Evolutionary conservation across 2,888 invertebrate species (phyloP), one percentile per base, ranked within the genome.

Genomic region (Crossocerus cetratus): DNA sequence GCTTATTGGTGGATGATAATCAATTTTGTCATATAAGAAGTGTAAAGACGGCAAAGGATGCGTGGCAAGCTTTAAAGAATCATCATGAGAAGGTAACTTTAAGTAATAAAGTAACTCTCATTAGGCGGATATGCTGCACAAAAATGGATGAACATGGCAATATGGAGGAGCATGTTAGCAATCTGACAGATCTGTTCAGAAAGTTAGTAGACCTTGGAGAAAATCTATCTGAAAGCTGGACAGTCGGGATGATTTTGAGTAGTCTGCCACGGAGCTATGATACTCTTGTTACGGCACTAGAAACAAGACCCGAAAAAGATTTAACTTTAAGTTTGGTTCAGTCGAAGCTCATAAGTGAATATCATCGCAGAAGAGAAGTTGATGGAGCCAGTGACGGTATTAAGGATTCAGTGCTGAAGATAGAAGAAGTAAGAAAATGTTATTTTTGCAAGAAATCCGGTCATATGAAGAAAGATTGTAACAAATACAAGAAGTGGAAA

Each of bases 11-110:
- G 2, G 58, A 58, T 20, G 42, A 65, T 8, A 45, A 53, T 0
- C 32, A 65, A 2, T 45, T 65, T 0, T 23, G 45, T 8, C 58
- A 65, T 13, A 53, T 65, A 23, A 16, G 20, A n/a, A 53, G 13
- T 13, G 20, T 16, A 32, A 21, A 2, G 16, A 58, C 20, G 3
- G 65, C 58, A 14, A 23, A 14, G 14, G 18, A 53, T 20, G 56
- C 44, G 3, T 49, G 58, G 49, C 49, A 65, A 44, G 14, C 44
- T 13, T 8, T 18, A 4, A 43, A 44, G 21, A 44, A 42, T 14
- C 20, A 42, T 14, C 20, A 14, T 16, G 59, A 14, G 16, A 59
- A 20, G 44, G 23, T 2, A 1, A 32, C 23, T 5, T 32, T 32
- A 32, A 32, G 23, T 32, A 32, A 32, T 32, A 1, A 32, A 8